Conservation (phyloP, 2,888 invertebrate species). For the Drosophila testacea region DNA sequence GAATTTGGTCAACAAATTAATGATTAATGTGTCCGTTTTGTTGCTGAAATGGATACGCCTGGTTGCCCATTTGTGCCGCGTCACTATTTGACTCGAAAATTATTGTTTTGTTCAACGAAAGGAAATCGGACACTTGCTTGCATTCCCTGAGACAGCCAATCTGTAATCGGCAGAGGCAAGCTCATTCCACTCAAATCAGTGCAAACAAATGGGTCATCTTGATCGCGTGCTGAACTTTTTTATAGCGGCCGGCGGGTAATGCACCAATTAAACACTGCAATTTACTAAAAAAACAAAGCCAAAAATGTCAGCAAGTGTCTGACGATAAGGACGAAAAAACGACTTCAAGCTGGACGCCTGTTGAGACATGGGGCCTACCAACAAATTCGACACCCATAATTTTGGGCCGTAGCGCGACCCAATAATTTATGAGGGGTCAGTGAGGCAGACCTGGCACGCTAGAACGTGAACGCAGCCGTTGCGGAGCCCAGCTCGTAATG, state of each 20-base stretch:
- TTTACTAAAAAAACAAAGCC: conserved; percentile 40
- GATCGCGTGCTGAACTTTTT: conserved; percentile 62
- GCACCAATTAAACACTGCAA: conserved; percentile 71
- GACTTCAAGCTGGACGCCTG: conserved; percentile 23
- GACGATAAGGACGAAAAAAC: conserved; percentile 36
- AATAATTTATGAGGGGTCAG: conserved; percentile 47
- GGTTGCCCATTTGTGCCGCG: conserved; percentile 48
- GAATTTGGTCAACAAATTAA: conserved; percentile 6
- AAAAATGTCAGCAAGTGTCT: conserved; percentile 25
- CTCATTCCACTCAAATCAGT: conserved; percentile 16
- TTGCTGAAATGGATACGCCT: conserved; percentile 20
- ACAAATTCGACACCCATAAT: conserved; percentile 47
- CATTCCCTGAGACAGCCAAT: conserved; percentile 19
- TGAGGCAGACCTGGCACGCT: conserved; percentile 47
- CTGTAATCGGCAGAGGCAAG: conserved; percentile 8
- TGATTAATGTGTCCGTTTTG: conserved; percentile 4
- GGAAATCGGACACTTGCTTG: conserved; percentile 44
- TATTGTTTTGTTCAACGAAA: conserved; percentile 43
- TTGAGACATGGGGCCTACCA: not conserved
- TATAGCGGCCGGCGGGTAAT: conserved; percentile 54
- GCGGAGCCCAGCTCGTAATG: conserved; percentile 49
- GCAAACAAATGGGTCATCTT: conserved; percentile 55
- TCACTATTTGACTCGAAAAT: conserved; percentile 61
- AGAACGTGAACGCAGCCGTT: conserved; percentile 30
- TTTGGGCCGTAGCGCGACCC: conserved; percentile 19